Conservation (phyloP, 2,113 vertebrate species). For the Panthera tigris region DNA sequence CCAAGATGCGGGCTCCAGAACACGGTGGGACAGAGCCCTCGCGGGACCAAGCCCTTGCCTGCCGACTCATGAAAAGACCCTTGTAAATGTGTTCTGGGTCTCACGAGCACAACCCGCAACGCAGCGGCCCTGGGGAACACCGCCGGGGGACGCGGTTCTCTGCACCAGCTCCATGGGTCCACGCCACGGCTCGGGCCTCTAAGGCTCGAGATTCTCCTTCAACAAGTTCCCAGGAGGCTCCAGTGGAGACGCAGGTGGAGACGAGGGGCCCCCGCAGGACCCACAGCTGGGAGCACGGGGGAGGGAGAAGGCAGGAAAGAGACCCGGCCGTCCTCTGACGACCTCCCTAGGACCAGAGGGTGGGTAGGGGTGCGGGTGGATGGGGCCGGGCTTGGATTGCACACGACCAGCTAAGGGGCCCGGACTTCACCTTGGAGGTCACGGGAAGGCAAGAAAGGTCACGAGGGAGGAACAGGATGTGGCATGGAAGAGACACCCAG, state of each 20-base stretch:
- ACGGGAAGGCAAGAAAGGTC: not conserved
- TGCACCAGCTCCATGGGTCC: accelerated
- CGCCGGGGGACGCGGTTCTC: not conserved
- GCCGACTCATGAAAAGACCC: accelerated
- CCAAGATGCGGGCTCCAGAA: not conserved
- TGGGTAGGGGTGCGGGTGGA: not conserved
- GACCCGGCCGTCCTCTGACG: not conserved
- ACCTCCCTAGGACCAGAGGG: not conserved
- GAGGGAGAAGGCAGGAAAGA: not conserved
- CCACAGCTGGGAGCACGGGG: not conserved
- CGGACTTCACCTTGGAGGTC: not conserved
- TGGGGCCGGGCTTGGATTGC: accelerated
- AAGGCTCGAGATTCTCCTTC: not conserved
- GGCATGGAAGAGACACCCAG: accelerated
- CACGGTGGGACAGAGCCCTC: not conserved
- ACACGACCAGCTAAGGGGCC: not conserved
- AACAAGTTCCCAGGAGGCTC: too few relatives aligned
- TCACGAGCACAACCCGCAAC: accelerated
- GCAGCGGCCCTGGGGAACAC: not conserved
- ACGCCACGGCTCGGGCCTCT: too few relatives aligned
- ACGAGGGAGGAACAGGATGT: not conserved
- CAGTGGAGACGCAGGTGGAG: not conserved
- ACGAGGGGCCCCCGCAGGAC: not conserved
- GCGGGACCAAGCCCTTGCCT: accelerated
- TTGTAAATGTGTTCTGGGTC: not conserved